Conservation (phyloP, 2,797 vertebrate genomes). For the Tympanoctomys barrerae region DNA sequence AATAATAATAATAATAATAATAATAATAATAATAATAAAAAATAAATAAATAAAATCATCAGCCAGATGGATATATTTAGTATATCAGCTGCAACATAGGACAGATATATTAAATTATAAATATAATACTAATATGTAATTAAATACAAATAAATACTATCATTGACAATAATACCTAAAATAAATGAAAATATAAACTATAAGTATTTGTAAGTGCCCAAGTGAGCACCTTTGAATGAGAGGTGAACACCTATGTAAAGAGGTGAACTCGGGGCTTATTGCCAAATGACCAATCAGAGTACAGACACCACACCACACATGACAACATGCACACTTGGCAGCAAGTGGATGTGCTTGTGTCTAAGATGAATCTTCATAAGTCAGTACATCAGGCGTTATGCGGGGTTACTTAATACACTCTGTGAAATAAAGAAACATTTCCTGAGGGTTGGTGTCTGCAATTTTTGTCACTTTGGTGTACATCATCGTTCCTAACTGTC, state of each 20-base stretch:
- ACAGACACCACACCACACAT: neutral
- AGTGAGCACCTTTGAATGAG: neutral
- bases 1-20: too few relatives aligned
- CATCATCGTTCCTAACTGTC: neutral
- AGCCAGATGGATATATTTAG: neutral
- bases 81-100: neutral
- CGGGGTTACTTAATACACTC: neutral
- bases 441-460: neutral
- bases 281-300: neutral
- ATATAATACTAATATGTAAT: neutral
- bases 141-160: neutral
- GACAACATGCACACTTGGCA: neutral
- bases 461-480: neutral
- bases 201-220: neutral
- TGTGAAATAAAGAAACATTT: neutral
- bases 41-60: neutral
- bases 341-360: neutral
- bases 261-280: neutral
- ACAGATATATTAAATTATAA: neutral
- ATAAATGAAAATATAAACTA: neutral
- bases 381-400: neutral
- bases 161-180: neutral
- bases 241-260: neutral
- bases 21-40: too few relatives aligned
- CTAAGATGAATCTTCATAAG: neutral